Conservation (phyloP, 2,797 vertebrate species). For the Tolypeutes matacus region DNA sequence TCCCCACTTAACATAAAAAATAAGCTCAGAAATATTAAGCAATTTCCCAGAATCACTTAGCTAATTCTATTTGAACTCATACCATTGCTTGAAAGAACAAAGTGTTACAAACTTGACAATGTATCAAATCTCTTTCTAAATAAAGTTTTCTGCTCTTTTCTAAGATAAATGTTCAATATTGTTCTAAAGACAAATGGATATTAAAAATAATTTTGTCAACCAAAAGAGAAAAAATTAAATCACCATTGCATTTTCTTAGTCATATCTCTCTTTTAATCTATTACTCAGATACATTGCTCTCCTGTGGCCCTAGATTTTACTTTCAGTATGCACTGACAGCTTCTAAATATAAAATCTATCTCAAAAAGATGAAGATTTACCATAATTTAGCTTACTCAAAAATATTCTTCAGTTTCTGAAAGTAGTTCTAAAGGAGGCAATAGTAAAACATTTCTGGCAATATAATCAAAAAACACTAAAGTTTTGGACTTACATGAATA, state of each 20-base stretch:
- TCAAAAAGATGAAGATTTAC: neutral
- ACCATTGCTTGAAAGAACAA: neutral
- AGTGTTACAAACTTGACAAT: neutral
- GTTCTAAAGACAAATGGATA: neutral
- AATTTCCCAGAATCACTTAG: neutral
- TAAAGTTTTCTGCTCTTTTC: neutral
- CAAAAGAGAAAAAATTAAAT: neutral
- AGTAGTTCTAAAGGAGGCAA: neutral
- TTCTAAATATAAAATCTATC: neutral
- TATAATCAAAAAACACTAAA: neutral
- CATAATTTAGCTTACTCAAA: neutral
- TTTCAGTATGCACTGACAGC: neutral
- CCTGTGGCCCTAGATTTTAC: neutral
- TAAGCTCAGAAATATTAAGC: neutral
- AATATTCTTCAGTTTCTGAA: neutral
- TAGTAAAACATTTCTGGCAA: neutral
- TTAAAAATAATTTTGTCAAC: neutral
- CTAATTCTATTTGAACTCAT: neutral
- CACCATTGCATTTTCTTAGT: neutral
- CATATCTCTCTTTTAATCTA: neutral
- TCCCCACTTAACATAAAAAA: neutral
- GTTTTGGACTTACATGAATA: neutral
- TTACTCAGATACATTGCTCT: neutral
- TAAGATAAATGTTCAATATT: neutral
- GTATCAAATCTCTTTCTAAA: neutral